Conservation (phyloP, 2,888 invertebrate genomes). For the Tricholauxania praeusta region DNA sequence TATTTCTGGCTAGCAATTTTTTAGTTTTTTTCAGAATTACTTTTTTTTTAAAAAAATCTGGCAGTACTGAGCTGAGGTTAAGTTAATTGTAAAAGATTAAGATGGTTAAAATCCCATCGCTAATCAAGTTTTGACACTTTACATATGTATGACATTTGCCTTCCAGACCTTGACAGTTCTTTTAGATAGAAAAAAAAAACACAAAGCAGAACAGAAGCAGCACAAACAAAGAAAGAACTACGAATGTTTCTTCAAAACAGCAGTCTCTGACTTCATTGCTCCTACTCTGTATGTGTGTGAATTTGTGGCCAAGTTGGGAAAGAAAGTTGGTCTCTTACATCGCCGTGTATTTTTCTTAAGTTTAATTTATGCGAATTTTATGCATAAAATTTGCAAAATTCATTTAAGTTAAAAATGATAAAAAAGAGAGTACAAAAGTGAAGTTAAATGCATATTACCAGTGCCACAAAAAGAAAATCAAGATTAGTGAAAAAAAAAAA, state of each 20-base stretch:
- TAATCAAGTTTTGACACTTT: no score
- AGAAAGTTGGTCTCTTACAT: slow-evolving; percentile 17
- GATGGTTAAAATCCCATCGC: no score
- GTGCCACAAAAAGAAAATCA: neutral
- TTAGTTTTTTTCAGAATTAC: no score
- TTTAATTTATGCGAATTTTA: neutral
- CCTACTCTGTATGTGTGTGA: slow-evolving; percentile 2
- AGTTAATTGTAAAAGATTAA: no score
- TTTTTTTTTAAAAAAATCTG: no score
- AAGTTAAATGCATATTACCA: neutral
- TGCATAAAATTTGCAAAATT: neutral
- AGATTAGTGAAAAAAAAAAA: neutral
- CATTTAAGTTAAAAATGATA: neutral
- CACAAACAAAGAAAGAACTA: neutral
- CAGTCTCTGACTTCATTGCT: slow-evolving; percentile 28
- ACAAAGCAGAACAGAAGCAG: slow-evolving; percentile 6
- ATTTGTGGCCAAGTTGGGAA: neutral
- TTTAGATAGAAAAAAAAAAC: neutral
- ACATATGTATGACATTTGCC: no score
- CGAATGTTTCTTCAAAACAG: neutral
- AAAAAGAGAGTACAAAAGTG: neutral
- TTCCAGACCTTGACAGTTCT: neutral
- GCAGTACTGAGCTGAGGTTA: no score
- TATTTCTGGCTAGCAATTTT: no score
- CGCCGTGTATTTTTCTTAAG: neutral